Percentiles rank a stretch among this genome's conserved stretches.
These are phyloP conservation scores for Microtus obscurus DNA, from an alignment of 2,797 vertebrate genomes.

Conservation along the genomic window DNA sequence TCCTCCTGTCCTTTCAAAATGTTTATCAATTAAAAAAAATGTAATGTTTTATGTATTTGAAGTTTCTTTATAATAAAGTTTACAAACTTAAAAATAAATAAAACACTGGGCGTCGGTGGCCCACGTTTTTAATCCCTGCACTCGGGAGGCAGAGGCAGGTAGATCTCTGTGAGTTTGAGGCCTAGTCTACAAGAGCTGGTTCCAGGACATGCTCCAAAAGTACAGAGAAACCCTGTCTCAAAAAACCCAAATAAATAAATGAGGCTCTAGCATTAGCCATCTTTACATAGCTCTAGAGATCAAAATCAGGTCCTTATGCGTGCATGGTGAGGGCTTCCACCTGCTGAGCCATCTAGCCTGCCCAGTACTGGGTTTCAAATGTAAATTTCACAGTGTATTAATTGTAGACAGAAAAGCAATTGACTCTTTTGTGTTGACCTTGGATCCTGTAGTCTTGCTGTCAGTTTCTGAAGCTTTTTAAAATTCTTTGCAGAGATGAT, in stretches of 20 bases:
- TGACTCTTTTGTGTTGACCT: not conserved
- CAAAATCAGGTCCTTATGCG: not conserved
- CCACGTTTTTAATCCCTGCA: no score
- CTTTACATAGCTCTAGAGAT: not conserved
- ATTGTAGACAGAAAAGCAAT: not conserved
- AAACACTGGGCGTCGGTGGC: no score
- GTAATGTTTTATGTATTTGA: not conserved
- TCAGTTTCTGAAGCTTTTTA: not conserved
- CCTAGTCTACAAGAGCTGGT: no score
- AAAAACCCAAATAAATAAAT: no score
- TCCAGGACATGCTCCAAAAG: no score
- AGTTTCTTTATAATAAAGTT: not conserved
- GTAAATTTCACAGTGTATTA: not conserved
- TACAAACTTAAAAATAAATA: not conserved
- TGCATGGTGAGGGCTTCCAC: not conserved
- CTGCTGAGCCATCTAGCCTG: not conserved
- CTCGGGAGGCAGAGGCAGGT: no score
- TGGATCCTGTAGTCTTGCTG: not conserved
- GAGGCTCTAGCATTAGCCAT: not conserved
- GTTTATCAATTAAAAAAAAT: slow-evolving; percentile 24
- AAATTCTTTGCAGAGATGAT: not conserved
- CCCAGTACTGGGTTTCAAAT: not conserved
- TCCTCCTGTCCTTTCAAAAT: not conserved
- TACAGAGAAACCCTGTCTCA: no score
- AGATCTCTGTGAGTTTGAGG: no score